Conservation (phyloP, 37 sponge, comb jelly and placozoan genomes). For the Crambe crambe region DNA sequence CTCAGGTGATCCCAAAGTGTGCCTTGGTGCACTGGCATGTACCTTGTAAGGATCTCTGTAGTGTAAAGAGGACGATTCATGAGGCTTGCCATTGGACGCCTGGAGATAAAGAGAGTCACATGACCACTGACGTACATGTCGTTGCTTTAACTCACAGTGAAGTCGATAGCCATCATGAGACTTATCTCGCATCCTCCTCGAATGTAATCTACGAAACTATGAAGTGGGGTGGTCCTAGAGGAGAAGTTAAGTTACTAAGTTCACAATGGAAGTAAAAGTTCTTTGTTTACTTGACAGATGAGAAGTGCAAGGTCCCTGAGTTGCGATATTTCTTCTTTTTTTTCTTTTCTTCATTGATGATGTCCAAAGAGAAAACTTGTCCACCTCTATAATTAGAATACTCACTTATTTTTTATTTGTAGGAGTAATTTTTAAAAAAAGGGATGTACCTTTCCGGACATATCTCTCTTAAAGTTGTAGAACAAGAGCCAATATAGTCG, state of each 20-base stretch:
- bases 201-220: constrained; percentile 79
- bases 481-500: constrained; percentile 73
- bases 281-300: constrained; percentile 51
- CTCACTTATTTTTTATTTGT: background rate
- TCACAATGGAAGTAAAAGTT: background rate
- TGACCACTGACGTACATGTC: background rate
- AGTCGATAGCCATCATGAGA: constrained; percentile 79
- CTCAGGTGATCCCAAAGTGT: too few species aligned
- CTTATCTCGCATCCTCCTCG: constrained; percentile 84
- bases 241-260: background rate
- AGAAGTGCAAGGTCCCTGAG: constrained; percentile 73
- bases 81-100: constrained; percentile 86
- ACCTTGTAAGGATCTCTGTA: constrained; percentile 68
- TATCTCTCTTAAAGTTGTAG: constrained; percentile 65
- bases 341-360: constrained; percentile 75
- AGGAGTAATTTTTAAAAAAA: background rate
- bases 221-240: constrained; percentile 54
- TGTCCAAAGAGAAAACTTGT: constrained; percentile 39
- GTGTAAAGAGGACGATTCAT: constrained; percentile 61
- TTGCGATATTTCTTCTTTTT: constrained; percentile 82
- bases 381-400: constrained; percentile 59
- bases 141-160: constrained; percentile 58
- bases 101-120: background rate
- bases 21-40: too few species aligned
- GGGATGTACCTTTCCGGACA: constrained; percentile 57